A percentile compares a stretch with the other conserved stretches of the same genome.
These are phyloP conservation scores for Epiperipatus broadwayi DNA, from an alignment of 2,888 invertebrate genomes.

Conservation along the genomic window DNA sequence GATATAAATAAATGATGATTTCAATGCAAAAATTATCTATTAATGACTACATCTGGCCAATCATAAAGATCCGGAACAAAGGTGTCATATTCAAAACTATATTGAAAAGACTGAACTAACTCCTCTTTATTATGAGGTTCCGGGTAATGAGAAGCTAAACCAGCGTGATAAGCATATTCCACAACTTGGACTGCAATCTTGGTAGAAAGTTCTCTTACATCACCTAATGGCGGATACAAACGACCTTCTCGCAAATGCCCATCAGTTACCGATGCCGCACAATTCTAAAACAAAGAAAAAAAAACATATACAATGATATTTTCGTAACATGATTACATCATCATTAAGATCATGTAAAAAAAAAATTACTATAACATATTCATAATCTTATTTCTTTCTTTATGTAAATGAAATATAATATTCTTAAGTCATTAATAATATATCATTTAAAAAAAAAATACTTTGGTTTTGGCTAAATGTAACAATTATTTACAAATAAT, in stretches of 20 bases:
- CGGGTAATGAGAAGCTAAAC: slow-evolving; percentile 34
- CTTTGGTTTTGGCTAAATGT: too few species aligned
- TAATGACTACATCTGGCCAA: slow-evolving; percentile 26
- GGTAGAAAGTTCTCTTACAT: slow-evolving; percentile 65
- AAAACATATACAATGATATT: too few species aligned
- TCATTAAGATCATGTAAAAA: background rate
- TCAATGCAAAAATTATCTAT: too few species aligned
- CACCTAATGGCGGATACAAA: slow-evolving; percentile 69
- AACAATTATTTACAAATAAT: too few species aligned
- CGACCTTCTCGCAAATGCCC: slow-evolving; percentile 61
- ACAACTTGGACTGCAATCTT: slow-evolving; percentile 62
- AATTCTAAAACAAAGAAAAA: slow-evolving; percentile 35
- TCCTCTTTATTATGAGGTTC: slow-evolving; percentile 35
- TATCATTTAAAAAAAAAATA: too few species aligned
- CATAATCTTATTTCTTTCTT: too few species aligned
- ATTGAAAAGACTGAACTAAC: slow-evolving; percentile 31
- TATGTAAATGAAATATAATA: too few species aligned
- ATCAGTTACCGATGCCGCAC: slow-evolving; percentile 60
- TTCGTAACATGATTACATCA: background rate
- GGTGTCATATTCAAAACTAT: slow-evolving; percentile 31
- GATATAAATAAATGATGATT: too few species aligned
- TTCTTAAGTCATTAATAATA: too few species aligned
- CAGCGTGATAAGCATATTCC: slow-evolving; percentile 54
- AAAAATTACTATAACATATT: too few species aligned
- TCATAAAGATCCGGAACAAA: slow-evolving; percentile 31